Percentiles rank a stretch among this genome's conserved stretches.
phyloP scores from a whole-genome alignment of 2,113 vertebrate genomes.

The Acinonyx jubatus region DNA sequence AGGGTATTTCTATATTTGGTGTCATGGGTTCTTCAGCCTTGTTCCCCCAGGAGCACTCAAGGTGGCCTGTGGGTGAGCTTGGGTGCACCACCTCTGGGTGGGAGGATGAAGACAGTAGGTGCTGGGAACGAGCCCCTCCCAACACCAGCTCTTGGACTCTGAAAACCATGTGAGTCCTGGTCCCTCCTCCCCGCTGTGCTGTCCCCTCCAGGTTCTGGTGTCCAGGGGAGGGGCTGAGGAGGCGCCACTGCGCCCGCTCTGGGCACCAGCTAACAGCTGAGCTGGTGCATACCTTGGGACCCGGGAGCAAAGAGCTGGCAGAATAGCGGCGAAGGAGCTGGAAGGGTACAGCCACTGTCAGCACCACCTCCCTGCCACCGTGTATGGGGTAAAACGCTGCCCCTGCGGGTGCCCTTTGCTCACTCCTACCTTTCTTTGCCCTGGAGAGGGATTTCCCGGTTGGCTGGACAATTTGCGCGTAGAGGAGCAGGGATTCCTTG shows the following conservation, averaged over 20 bases:
- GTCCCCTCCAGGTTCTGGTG: not conserved
- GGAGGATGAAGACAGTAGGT: not conserved
- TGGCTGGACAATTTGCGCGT: not conserved
- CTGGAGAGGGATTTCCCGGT: not conserved
- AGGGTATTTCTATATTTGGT: conserved; percentile 44
- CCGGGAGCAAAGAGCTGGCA: conserved; percentile 68
- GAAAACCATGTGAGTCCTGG: not conserved
- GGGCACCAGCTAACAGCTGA: conserved; percentile 82
- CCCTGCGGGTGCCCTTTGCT: not conserved
- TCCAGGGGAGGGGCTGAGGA: conserved; percentile 68
- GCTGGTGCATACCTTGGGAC: conserved; percentile 70
- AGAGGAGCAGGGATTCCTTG: conserved; percentile 26
- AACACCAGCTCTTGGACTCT: not conserved
- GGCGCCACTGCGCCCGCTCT: conserved; percentile 82
- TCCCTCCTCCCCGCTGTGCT: not conserved
- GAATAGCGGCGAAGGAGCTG: not conserved
- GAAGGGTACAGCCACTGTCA: not conserved
- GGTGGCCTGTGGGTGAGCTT: not conserved
- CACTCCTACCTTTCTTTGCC: not conserved
- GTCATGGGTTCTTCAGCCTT: not conserved
- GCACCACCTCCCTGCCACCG: conserved; percentile 32
- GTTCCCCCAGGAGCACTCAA: not conserved
- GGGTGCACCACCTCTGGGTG: not conserved
- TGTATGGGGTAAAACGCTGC: conserved; percentile 53
- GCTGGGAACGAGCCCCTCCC: not conserved